phyloP scores from a whole-genome alignment of 2,797 vertebrate species.

The Phataginus tricuspis region DNA sequence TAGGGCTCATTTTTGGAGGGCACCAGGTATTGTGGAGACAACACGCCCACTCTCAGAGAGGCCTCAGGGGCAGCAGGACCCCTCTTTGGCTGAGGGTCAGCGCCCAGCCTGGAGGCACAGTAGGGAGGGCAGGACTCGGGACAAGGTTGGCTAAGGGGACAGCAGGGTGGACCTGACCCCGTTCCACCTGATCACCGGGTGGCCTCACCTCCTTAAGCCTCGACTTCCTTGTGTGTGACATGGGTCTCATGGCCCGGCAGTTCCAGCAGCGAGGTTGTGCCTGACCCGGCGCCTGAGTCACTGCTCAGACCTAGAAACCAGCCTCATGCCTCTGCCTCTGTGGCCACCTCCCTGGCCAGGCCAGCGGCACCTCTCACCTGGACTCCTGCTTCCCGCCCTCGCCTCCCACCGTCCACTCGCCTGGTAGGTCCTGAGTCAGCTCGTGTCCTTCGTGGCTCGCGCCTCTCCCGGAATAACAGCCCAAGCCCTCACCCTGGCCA shows the following conservation, averaged over 20 bases:
- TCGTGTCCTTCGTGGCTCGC: neutral
- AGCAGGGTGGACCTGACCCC: neutral
- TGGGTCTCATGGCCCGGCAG: neutral
- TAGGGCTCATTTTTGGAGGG: fast-evolving
- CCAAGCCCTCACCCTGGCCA: neutral
- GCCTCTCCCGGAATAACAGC: neutral
- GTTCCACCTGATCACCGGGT: neutral
- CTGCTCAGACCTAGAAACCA: neutral
- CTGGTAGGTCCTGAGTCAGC: neutral
- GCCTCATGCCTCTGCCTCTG: fast-evolving
- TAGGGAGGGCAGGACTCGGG: neutral
- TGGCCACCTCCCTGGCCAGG: neutral
- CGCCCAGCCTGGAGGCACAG: neutral
- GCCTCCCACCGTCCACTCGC: neutral
- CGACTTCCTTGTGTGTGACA: neutral
- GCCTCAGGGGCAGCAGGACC: neutral
- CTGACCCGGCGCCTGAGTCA: neutral
- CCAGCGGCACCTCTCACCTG: neutral
- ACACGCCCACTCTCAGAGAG: neutral
- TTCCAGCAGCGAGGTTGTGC: neutral
- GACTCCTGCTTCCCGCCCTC: neutral
- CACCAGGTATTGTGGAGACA: fast-evolving
- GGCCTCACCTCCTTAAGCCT: neutral
- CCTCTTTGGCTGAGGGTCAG: neutral
- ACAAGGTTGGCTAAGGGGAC: neutral